A percentile compares a stretch with the other conserved stretches of the same genome.
phyloP scores from a whole-genome alignment of 2,113 vertebrate species.

The Nerophis lumbriciformis region DNA sequence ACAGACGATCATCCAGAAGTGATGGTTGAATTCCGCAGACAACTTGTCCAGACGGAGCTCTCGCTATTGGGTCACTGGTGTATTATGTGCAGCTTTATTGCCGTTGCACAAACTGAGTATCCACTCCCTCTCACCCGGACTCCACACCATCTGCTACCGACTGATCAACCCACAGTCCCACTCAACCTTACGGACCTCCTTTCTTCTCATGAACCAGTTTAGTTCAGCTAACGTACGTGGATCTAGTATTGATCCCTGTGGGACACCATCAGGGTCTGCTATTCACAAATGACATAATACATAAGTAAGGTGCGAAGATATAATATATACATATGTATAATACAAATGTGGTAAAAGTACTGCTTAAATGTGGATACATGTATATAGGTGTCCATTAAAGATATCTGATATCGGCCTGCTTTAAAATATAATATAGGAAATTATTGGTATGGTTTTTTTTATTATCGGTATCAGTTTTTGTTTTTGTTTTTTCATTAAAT shows the following conservation, averaged over 20 bases:
- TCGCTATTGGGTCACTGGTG: slow-evolving; percentile 64
- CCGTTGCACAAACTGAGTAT: slow-evolving; percentile 52
- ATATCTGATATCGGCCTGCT: too few species aligned
- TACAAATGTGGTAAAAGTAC: too few species aligned
- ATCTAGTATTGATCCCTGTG: neutral
- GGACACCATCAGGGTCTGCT: neutral
- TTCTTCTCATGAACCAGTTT: too few species aligned
- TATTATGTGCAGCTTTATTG: slow-evolving; percentile 58
- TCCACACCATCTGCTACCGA: slow-evolving; percentile 64
- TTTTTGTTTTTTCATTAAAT: too few species aligned
- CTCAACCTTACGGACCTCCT: neutral
- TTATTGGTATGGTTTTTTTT: too few species aligned
- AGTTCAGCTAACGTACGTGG: neutral
- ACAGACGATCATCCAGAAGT: too few species aligned
- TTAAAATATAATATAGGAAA: too few species aligned
- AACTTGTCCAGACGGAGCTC: slow-evolving; percentile 7
- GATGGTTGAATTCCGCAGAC: slow-evolving; percentile 14
- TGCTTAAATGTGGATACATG: too few species aligned
- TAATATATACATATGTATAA: too few species aligned
- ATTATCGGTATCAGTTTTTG: too few species aligned
- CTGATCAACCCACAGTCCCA: slow-evolving; percentile 37
- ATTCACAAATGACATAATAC: neutral
- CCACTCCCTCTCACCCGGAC: slow-evolving; percentile 42
- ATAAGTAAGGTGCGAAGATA: too few species aligned
- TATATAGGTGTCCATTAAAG: too few species aligned